A percentile compares a stretch with the other conserved stretches of the same genome.
These are phyloP conservation scores for Pipistrellus pygmaeus DNA, from an alignment of 2,797 vertebrate species.

Conservation along the genomic window DNA sequence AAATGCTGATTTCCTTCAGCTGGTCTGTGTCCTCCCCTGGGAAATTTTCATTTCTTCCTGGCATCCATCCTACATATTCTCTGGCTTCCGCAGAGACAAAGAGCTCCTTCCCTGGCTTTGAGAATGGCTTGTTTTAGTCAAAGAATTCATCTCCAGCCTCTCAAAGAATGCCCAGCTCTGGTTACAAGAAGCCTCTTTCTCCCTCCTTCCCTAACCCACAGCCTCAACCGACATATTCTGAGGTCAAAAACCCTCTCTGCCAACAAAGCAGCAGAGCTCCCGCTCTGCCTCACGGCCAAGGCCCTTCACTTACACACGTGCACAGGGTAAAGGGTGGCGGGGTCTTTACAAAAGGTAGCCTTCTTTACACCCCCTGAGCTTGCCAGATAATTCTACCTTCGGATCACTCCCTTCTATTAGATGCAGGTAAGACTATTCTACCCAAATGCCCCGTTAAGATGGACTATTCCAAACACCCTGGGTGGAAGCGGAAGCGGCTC, in stretches of 20 bases:
- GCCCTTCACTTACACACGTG: not conserved
- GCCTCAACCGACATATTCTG: not conserved
- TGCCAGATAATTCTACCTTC: not conserved
- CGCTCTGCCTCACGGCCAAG: not conserved
- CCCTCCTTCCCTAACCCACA: not conserved
- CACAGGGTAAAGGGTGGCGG: not conserved
- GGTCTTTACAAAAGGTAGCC: not conserved
- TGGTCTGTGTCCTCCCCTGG: slow-evolving; percentile 36
- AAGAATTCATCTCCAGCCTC: slow-evolving; percentile 45
- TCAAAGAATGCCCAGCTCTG: not conserved
- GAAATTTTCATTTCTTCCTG: slow-evolving; percentile 71
- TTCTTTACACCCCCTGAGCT: not conserved
- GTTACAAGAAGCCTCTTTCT: not conserved
- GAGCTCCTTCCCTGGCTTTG: slow-evolving; percentile 57
- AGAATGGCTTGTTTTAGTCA: slow-evolving; percentile 52
- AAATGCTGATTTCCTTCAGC: slow-evolving; percentile 47
- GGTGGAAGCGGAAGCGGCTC: not conserved
- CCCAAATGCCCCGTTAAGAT: not conserved
- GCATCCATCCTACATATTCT: slow-evolving; percentile 60
- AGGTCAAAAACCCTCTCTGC: not conserved
- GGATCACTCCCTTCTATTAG: not conserved
- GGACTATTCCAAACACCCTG: not conserved
- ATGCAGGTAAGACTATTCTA: not conserved
- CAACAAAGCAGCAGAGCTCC: not conserved
- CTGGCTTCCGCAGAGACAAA: slow-evolving; percentile 69